Conservation (phyloP, 2,113 vertebrate species). For the Galbula dea region DNA sequence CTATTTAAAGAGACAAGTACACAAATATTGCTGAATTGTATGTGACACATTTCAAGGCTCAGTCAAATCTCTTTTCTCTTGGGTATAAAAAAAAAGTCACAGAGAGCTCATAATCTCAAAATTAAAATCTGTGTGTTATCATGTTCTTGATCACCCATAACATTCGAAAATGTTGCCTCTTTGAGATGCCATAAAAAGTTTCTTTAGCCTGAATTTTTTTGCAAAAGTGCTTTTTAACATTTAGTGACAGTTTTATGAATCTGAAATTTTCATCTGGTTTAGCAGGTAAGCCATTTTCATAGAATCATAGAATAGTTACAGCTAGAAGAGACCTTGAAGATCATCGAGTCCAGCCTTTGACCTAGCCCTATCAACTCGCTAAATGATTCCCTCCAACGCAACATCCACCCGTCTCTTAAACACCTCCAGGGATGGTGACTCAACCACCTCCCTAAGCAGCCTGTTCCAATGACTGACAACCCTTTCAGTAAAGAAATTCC, state of each 20-base stretch:
- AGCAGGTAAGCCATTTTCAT: background rate
- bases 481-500: too few relatives aligned
- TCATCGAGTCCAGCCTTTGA: too few relatives aligned
- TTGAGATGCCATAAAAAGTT: conserved; percentile 13
- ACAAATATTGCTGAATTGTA: background rate
- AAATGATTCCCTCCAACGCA: too few relatives aligned
- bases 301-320: too few relatives aligned
- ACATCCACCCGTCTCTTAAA: too few relatives aligned
- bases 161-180: background rate
- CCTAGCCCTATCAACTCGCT: too few relatives aligned
- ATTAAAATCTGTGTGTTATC: conserved; percentile 1
- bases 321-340: too few relatives aligned
- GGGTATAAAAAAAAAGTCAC: background rate
- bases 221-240: background rate
- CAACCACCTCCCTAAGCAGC: too few relatives aligned
- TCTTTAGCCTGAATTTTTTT: background rate
- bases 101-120: conserved; percentile 11
- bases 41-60: background rate
- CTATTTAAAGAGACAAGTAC: background rate
- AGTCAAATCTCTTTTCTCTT: conserved; percentile 31
- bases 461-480: too few relatives aligned
- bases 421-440: too few relatives aligned
- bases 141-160: background rate
- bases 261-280: background rate
- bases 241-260: background rate